phyloP scores from a whole-genome alignment of 2,113 vertebrate species.

The Anarrhichthys ocellatus region DNA sequence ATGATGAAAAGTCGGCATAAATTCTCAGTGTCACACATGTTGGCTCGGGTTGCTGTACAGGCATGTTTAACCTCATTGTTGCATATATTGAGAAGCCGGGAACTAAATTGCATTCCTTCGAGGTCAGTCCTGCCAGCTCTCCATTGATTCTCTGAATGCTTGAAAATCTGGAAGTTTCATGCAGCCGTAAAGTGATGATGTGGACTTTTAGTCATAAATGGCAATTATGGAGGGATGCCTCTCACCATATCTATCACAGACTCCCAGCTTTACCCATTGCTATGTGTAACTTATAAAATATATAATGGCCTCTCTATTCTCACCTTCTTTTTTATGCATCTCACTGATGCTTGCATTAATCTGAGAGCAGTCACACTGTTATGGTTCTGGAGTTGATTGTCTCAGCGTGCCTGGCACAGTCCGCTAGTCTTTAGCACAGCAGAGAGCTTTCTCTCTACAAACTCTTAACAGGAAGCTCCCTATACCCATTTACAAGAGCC shows the following conservation, averaged over 20 bases:
- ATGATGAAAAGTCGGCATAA: background rate
- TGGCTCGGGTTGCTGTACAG: background rate
- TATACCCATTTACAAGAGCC: constrained; percentile 19
- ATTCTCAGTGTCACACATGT: background rate
- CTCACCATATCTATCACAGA: constrained; percentile 42
- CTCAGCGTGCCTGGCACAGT: constrained; percentile 58
- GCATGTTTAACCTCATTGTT: constrained; percentile 4
- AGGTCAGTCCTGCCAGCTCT: constrained; percentile 17
- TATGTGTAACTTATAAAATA: constrained; percentile 29
- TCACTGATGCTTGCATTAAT: constrained; percentile 49
- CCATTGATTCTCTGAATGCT: constrained; percentile 29
- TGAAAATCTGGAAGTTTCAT: constrained; percentile 42
- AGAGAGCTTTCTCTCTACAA: constrained; percentile 45
- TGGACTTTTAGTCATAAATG: constrained; percentile 55
- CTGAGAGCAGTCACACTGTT: constrained; percentile 52
- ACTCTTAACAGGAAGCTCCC: constrained; percentile 32
- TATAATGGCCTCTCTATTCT: constrained; percentile 35
- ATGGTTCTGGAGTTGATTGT: constrained; percentile 59
- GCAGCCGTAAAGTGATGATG: constrained; percentile 36
- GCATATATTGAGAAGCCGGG: constrained; percentile 2
- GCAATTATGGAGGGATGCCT: constrained; percentile 36
- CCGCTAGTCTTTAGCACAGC: constrained; percentile 47
- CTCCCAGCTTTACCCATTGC: constrained; percentile 7
- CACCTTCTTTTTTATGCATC: constrained; percentile 43
- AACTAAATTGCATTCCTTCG: constrained; percentile 24